Evolutionary conservation across 1,140 invertebrate genomes (phyloP), one percentile per base, ranked within the genome.

Genomic region (Danaus melanippus): DNA sequence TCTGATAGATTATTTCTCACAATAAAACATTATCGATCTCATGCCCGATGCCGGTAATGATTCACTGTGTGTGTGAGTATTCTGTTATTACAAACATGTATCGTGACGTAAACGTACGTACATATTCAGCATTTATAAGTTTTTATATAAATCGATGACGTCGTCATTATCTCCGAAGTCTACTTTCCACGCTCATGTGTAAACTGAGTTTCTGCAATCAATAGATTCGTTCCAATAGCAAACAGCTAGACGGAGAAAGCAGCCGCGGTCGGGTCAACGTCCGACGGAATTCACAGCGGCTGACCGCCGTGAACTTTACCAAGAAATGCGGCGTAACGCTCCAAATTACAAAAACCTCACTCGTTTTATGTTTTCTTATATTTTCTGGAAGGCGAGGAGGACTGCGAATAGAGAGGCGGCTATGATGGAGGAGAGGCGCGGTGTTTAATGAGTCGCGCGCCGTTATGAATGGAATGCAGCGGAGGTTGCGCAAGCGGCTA

Each of bases 171-270:
- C 21, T 32, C 21, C 21, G 21, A 32, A 32, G 74, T 78, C 76
- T 77, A 79, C 83, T 84, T 86, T 84, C 80, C 79, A 79, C 76
- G 73, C 74, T 80, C 76, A 84, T 84, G 77, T 84, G 81, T 84
- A 80, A 84, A 84, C 77, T 75, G 73, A 84, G 81, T 84, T 86
- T 84, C 83, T 84, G 79, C 81, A 86, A 84, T 86, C 84, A 86
- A 84, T 86, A 84, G 81, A 86, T 84, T 86, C 79, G 83, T 86
- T 86, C 81, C 83, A 84, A 84, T 86, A 82, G 83, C 74, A 84
- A 82, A 82, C 70, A 83, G 76, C 73, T 71, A 71, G 74, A 64
- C 69, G 77, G 79, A 84, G 83, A 84, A 83, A 84, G 79, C 80
- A 71, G 68, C 66, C 69, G 56, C 71, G 67, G 68, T 64, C 62